Evolutionary conservation across 2,797 vertebrate genomes (phyloP).

Genomic region (Pteropus rufus): DNA sequence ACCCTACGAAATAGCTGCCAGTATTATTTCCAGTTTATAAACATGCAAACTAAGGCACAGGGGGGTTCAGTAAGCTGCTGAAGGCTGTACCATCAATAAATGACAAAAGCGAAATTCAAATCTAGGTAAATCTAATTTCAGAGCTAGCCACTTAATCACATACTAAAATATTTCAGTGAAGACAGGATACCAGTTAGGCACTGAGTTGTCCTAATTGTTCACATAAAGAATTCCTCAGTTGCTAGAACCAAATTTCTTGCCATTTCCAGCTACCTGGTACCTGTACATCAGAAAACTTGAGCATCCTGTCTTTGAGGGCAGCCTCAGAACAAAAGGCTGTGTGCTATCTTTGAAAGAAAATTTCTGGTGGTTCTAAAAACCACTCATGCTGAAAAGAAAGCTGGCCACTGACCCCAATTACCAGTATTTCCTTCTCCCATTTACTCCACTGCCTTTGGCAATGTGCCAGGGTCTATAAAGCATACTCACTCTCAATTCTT

Average conservation of each 20-base stretch:
- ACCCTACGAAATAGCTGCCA: background rate
- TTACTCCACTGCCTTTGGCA: constrained; percentile 74
- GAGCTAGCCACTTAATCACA: background rate
- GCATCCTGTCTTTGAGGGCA: background rate
- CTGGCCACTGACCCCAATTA: constrained; percentile 64
- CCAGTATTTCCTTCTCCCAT: constrained; percentile 70
- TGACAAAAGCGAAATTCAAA: background rate
- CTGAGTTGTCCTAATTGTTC: background rate
- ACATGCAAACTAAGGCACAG: background rate
- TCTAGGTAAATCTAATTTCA: background rate
- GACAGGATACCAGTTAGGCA: background rate
- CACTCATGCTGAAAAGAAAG: constrained; percentile 48
- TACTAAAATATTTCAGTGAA: background rate
- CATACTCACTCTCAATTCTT: constrained; percentile 58
- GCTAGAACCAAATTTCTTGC: background rate
- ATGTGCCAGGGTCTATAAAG: constrained; percentile 72
- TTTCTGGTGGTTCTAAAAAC: constrained; percentile 48
- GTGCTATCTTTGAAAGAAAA: constrained; percentile 23
- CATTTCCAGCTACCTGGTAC: background rate
- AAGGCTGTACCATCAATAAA: background rate
- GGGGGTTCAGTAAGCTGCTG: background rate
- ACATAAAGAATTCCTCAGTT: background rate
- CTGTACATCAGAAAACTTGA: background rate
- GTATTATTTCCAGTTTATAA: background rate
- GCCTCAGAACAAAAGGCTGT: background rate